These are phyloP conservation scores for Cervus canadensis DNA, from an alignment of 2,113 vertebrate species.

Conservation along the genomic window DNA sequence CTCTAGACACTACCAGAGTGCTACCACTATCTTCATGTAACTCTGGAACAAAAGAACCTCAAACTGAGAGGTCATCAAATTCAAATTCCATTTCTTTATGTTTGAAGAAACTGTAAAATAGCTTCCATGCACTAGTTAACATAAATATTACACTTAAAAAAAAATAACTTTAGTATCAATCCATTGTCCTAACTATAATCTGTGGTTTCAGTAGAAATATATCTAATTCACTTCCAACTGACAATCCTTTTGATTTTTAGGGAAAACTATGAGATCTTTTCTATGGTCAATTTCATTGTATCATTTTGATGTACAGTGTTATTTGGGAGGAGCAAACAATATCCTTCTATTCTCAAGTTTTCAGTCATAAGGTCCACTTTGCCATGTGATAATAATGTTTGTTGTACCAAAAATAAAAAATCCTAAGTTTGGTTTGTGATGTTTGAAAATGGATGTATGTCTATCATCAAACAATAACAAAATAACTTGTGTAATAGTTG, in stretches of 20 bases:
- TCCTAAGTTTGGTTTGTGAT: background rate
- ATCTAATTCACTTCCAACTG: background rate
- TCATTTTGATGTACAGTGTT: background rate
- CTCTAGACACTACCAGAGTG: conserved; percentile 3
- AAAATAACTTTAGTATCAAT: background rate
- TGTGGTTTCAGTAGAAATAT: background rate
- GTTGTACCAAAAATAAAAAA: background rate
- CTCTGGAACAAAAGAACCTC: background rate
- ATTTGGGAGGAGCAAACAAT: background rate
- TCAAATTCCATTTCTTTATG: background rate
- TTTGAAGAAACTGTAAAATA: background rate
- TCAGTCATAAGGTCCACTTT: background rate
- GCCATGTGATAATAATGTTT: background rate
- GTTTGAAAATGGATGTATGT: background rate
- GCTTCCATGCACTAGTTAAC: background rate
- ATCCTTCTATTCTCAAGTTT: background rate
- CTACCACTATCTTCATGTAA: background rate
- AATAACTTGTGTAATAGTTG: background rate
- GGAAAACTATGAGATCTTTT: background rate
- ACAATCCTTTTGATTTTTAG: background rate
- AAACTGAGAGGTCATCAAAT: background rate
- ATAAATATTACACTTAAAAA: background rate
- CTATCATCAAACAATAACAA: background rate
- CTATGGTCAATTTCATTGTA: background rate
- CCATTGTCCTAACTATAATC: background rate